Conservation (phyloP, 2,113 vertebrate species). For the Lepidothrix coronata region DNA sequence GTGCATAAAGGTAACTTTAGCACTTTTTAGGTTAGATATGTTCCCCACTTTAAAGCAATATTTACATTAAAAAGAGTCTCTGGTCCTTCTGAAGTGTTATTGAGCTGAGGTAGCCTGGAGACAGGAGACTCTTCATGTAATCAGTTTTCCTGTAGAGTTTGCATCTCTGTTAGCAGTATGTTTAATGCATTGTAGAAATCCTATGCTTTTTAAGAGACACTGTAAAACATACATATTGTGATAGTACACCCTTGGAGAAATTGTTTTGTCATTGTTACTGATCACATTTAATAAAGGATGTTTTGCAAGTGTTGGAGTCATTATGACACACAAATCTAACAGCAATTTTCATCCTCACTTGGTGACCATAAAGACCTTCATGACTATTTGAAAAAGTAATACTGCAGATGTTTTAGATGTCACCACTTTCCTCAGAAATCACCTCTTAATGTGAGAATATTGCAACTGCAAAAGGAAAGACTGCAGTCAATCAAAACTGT, state of each 20-base stretch:
- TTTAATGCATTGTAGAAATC: not conserved
- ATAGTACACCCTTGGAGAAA: not conserved
- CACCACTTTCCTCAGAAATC: not conserved
- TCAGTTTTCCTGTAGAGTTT: not conserved
- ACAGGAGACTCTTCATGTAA: not conserved
- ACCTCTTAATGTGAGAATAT: not conserved
- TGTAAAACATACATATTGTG: not conserved
- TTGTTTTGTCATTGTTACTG: not conserved
- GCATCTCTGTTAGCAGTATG: not conserved
- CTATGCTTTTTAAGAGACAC: not conserved
- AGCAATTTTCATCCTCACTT: not conserved
- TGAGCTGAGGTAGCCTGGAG: not conserved
- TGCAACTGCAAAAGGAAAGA: not conserved
- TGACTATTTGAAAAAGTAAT: not conserved
- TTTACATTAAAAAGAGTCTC: conserved; percentile 23
- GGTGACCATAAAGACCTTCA: not conserved
- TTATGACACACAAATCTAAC: not conserved
- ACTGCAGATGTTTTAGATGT: not conserved
- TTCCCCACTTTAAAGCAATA: not conserved
- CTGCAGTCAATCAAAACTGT: not conserved
- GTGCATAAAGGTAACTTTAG: not conserved
- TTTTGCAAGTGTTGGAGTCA: not conserved
- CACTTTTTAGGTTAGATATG: not conserved
- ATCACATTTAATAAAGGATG: not conserved
- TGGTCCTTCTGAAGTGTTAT: not conserved